Evolutionary conservation across 1,140 invertebrate species (phyloP), one percentile per base, ranked within the genome.

Genomic region (Hycleus cichorii): DNA sequence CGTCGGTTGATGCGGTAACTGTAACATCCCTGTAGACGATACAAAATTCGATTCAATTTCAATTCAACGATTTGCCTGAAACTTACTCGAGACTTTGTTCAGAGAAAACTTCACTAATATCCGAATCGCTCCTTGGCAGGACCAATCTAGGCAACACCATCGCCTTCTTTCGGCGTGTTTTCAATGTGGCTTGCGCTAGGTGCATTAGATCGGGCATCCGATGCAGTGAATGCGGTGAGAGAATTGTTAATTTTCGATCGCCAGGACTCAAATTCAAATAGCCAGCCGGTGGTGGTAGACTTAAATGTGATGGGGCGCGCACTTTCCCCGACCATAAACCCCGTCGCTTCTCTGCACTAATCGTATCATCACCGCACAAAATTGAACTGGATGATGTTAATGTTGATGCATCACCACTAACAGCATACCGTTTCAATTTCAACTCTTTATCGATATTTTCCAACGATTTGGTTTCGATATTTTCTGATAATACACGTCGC

Each of bases 131-230:
- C 69, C 83, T 78, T 39, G 85, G 85, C 60, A 88, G 76, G 57
- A 88, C 84, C 65, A 89, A 78, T 76, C 84, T 86, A 49, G 87
- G 87, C 66, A 89, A 75, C 38, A 88, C 84, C 72, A 87, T 81
- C 39, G 84, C 87, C 73, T 85, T 87, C 73, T 85, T 87, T 44
- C 85, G 76, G 3, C 81, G 80, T 49, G 84, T 82, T 52, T 87
- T 83, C 64, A 84, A 78, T 58, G 78, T 77, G 0, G 76, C 75
- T 53, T 76, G 75, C 25, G 81, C 76, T 10, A 80, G 76, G 69
- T 81, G 82, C 60, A 83, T 80, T 12, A 82, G 76, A 64, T 86
- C 84, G 2, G 74, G 74, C 25, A 78, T 71, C 4, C 78, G 77
- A 7, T 82, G 71, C 0, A 86, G 87, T 65, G 84, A 87, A 69